Evolutionary conservation across 2,888 invertebrate genomes (phyloP).

Genomic region (Oligia fasciuncula): DNA sequence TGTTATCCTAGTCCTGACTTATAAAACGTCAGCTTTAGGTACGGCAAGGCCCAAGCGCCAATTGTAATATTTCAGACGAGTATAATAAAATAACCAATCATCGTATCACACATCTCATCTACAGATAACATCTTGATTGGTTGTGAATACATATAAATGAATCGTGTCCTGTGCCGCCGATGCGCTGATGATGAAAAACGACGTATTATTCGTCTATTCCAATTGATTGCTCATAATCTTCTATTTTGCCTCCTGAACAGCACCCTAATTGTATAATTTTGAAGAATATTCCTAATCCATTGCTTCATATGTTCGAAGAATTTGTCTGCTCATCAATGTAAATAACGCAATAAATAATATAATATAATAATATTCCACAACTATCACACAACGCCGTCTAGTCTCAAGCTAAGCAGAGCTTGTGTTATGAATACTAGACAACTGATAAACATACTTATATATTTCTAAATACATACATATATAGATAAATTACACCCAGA

Average conservation of each 20-base stretch:
- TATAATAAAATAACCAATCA: not conserved
- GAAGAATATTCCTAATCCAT: too few species aligned
- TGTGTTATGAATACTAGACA: too few species aligned
- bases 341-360: too few species aligned
- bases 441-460: too few species aligned
- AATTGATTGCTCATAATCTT: not conserved
- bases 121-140: slow-evolving; percentile 8
- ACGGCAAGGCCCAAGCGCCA: not conserved
- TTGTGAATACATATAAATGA: slow-evolving; percentile 16
- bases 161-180: slow-evolving; percentile 5
- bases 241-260: not conserved
- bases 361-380: too few species aligned
- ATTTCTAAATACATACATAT: too few species aligned
- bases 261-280: too few species aligned
- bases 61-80: slow-evolving; percentile 3
- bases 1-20: not conserved
- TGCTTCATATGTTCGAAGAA: too few species aligned
- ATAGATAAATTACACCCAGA: too few species aligned
- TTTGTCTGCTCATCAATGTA: too few species aligned
- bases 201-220: slow-evolving; percentile 7
- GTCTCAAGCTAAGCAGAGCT: too few species aligned
- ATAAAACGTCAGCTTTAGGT: not conserved
- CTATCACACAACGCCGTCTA: too few species aligned
- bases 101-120: slow-evolving; percentile 1
- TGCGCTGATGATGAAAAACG: slow-evolving; percentile 6